phyloP scores from a whole-genome alignment of 2,113 vertebrate species.

The Blennius ocellaris region DNA sequence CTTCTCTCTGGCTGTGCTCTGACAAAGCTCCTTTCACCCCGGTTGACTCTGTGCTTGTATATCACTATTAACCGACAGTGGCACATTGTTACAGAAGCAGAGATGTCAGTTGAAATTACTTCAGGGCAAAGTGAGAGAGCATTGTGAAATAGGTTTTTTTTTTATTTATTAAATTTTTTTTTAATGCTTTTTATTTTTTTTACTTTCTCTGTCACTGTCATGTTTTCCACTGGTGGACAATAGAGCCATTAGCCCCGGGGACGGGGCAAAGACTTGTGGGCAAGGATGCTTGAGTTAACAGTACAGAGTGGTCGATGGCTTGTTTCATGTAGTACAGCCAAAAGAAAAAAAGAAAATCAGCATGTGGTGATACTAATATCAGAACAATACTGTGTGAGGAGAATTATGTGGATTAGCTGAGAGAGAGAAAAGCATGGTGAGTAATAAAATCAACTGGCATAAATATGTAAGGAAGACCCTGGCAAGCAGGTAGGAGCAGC shows the following conservation, averaged over 20 bases:
- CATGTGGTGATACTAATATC: neutral
- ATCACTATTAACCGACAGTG: slow-evolving; percentile 33
- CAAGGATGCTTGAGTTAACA: slow-evolving; percentile 34
- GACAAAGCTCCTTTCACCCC: slow-evolving; percentile 39
- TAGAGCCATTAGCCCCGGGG: slow-evolving; percentile 20
- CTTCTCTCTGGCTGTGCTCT: slow-evolving; percentile 14
- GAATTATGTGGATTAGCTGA: neutral
- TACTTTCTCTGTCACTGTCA: slow-evolving; percentile 25
- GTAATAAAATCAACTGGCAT: neutral
- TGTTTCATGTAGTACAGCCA: neutral
- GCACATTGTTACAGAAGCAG: slow-evolving; percentile 56
- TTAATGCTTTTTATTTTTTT: neutral
- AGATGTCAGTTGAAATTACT: slow-evolving; percentile 59
- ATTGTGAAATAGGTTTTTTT: slow-evolving; percentile 51
- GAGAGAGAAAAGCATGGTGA: neutral
- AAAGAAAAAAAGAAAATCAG: neutral
- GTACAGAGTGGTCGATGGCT: slow-evolving; percentile 17
- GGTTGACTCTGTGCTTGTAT: slow-evolving; percentile 51
- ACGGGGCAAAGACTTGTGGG: slow-evolving; percentile 30
- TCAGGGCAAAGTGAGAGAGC: slow-evolving; percentile 37
- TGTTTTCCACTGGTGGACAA: slow-evolving; percentile 27
- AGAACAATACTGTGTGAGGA: neutral
- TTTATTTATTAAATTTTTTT: slow-evolving; percentile 56
- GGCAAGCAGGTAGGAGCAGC: slow-evolving; percentile 47
- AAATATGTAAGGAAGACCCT: slow-evolving; percentile 45